Evolutionary conservation across 2,797 vertebrate genomes (phyloP), one percentile per base, ranked within the genome.

Genomic region (Orestias chungarensis): DNA sequence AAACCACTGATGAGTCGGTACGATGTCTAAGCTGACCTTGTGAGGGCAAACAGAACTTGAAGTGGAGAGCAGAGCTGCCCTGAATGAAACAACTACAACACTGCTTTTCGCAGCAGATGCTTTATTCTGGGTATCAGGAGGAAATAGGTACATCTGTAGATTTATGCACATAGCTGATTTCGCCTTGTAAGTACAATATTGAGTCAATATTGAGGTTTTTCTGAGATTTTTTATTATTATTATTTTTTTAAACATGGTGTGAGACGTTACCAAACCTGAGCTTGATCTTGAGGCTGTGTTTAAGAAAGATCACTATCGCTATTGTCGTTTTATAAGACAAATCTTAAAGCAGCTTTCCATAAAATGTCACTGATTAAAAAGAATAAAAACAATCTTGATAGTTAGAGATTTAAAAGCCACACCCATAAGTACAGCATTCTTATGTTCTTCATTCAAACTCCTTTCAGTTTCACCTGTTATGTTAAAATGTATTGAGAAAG

Each of bases 241-340:
- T n/a, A n/a, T 18, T 6, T 25, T 7, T 40, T 3, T 2, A 82
- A 86, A 88, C 82, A 91, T 90, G 84, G 82, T 31, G 62, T 1
- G 70, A 1, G 5, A 0, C 0, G 9, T 38, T 29, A 9, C 9
- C 8, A 6, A 0, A 64, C 2, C 0, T 6, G 11, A 0, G 49
- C 0, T n/a, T n/a, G 57, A 42, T 18, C 0, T 8, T 73, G 74
- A 1, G 85, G 61, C 73, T 68, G 76, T 73, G 76, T 54, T 79
- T 68, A 0, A 31, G 12, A 6, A 69, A 1, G 0, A 40, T 8
- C 8, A 49, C 38, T 17, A 3, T 42, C 38, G 1, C 12, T 0
- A 29, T 70, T 73, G 18, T 11, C 71, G 27, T 73, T n/a, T 71
- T 62, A 57, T 72, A 64, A 64, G 25, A 38, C 2, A 17, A 57